A percentile compares a stretch with the other conserved stretches of the same genome.
Evolutionary conservation across 2,113 vertebrate species (phyloP).

Genomic region (Myanophis thanlyinensis): DNA sequence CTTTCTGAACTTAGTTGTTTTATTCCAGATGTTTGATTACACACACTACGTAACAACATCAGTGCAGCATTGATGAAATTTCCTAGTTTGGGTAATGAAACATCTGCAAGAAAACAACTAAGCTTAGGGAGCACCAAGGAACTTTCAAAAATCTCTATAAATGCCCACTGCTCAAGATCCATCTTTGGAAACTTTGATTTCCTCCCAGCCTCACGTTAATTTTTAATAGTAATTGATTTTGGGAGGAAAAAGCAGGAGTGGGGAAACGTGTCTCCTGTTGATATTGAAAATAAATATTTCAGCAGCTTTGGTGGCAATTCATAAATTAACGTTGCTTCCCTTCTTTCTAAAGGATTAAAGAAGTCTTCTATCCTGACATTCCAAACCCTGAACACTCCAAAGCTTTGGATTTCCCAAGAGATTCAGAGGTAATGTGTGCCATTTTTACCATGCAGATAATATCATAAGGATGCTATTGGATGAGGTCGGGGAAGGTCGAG

Average conservation of each 20-base stretch:
- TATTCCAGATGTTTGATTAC: neutral
- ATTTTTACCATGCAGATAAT: neutral
- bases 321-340: slow-evolving; percentile 38
- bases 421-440: slow-evolving; percentile 69
- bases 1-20: neutral
- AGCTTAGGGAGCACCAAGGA: neutral
- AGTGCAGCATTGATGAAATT: neutral
- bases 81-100: neutral
- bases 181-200: neutral
- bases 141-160: neutral
- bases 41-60: neutral
- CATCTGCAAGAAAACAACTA: neutral
- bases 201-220: neutral
- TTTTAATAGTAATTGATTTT: neutral
- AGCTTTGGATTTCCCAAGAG: slow-evolving; percentile 77
- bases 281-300: neutral
- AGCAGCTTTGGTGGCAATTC: neutral
- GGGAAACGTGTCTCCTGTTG: neutral
- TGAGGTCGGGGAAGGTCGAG: neutral
- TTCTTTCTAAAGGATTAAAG: slow-evolving; percentile 76
- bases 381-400: slow-evolving; percentile 80
- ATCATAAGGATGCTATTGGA: neutral
- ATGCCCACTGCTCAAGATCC: neutral
- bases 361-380: slow-evolving; percentile 82
- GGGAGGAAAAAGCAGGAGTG: neutral